Percentiles rank a stretch among this genome's conserved stretches.
phyloP scores from a whole-genome alignment of 2,797 vertebrate genomes.

The Phrynocephalus vlangalii region DNA sequence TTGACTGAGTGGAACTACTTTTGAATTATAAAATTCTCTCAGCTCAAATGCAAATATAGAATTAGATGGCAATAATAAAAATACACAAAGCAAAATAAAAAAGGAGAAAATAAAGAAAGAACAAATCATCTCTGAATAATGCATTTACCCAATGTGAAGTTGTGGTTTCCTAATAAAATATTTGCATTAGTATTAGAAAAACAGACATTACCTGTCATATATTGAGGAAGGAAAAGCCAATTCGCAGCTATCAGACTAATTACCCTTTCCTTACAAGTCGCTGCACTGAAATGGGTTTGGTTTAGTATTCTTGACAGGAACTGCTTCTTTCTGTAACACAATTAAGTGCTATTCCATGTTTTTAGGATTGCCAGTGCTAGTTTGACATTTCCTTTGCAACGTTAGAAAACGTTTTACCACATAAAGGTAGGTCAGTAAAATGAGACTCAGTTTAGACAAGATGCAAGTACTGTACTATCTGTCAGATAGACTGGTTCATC shows the following conservation, averaged over 20 bases:
- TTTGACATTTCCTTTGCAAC: neutral
- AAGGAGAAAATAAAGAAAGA: neutral
- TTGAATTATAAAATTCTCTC: neutral
- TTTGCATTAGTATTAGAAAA: neutral
- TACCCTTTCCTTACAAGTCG: neutral
- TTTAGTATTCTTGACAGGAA: neutral
- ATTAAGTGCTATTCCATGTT: conserved; percentile 6
- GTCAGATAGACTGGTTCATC: neutral
- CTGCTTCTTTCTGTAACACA: neutral
- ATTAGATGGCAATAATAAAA: neutral
- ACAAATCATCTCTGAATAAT: neutral
- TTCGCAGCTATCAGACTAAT: conserved; percentile 1
- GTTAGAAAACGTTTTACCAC: neutral
- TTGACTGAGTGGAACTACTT: neutral
- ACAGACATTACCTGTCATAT: neutral
- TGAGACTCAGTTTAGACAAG: neutral
- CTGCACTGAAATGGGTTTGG: neutral
- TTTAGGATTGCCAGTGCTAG: conserved; percentile 10
- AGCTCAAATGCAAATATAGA: neutral
- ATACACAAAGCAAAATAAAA: neutral
- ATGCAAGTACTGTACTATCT: neutral
- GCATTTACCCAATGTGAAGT: neutral
- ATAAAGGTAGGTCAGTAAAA: neutral
- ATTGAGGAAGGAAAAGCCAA: conserved; percentile 1
- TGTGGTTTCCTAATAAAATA: conserved; percentile 11